phyloP scores from a whole-genome alignment of 2,888 invertebrate genomes.

The Synergus umbraculus region DNA sequence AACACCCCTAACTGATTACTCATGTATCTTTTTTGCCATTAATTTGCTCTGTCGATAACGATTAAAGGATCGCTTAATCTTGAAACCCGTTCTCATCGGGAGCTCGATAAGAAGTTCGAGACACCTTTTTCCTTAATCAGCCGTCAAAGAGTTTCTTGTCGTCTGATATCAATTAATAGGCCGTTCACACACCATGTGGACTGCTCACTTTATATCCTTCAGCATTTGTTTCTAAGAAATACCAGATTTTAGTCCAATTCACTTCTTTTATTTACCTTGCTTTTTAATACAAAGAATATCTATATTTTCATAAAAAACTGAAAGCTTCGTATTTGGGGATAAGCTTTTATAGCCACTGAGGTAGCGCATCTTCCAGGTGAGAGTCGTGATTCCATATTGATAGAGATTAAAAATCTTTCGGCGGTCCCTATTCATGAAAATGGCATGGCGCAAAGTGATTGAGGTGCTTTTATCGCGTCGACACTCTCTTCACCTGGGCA shows the following conservation, averaged over 20 bases:
- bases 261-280: too few species aligned
- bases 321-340: conserved; percentile 19
- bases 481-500: conserved; percentile 52
- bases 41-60: conserved; percentile 25
- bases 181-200: neutral
- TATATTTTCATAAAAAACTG: too few species aligned
- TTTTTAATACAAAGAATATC: too few species aligned
- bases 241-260: too few species aligned
- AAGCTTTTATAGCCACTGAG: conserved; percentile 57
- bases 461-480: conserved; percentile 62
- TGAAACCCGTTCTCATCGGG: conserved; percentile 8
- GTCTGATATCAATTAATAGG: conserved; percentile 50
- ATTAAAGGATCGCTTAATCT: conserved; percentile 13
- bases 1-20: conserved; percentile 5
- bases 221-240: too few species aligned
- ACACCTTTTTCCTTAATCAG: conserved; percentile 4
- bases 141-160: neutral
- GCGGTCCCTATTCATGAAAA: conserved; percentile 58
- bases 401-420: conserved; percentile 61
- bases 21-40: conserved; percentile 27
- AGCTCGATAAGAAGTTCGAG: conserved; percentile 1
- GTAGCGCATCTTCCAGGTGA: conserved; percentile 60
- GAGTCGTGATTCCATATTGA: conserved; percentile 47
- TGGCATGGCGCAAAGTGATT: conserved; percentile 61
- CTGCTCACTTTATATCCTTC: too few species aligned